A percentile compares a stretch with the other conserved stretches of the same genome.
Evolutionary conservation across 2,797 vertebrate species (phyloP).

Genomic region (Lithobates sylvaticus): DNA sequence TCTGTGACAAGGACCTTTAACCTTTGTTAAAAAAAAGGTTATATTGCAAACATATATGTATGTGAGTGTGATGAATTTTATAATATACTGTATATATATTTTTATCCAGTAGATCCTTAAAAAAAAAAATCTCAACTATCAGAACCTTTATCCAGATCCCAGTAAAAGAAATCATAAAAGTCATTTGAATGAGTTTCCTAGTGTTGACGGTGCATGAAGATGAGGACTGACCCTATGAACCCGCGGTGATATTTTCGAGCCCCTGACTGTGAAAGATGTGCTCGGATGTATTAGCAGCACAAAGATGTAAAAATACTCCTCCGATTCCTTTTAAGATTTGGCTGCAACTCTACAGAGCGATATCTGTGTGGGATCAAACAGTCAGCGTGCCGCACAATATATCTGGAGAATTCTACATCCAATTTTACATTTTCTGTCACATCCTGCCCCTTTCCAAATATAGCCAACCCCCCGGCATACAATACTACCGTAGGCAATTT

Average conservation of each 20-base stretch:
- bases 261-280: conserved; percentile 33
- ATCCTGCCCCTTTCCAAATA: conserved; percentile 26
- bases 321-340: conserved; percentile 32
- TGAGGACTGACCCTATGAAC: neutral
- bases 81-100: no score
- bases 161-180: no score
- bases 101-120: no score
- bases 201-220: neutral
- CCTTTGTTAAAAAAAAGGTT: no score
- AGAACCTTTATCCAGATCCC: no score
- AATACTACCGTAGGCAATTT: conserved; percentile 9
- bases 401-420: conserved; percentile 9
- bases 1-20: no score
- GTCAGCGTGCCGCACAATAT: conserved; percentile 9
- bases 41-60: no score
- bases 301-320: conserved; percentile 32
- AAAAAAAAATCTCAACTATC: no score
- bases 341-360: conserved; percentile 22
- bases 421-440: conserved; percentile 20
- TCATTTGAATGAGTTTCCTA: neutral
- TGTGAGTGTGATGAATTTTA: no score
- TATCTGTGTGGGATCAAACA: conserved; percentile 47
- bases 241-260: neutral
- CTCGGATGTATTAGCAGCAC: conserved; percentile 3
- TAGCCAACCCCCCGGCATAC: conserved; percentile 9